Percentiles rank a stretch among this genome's conserved stretches.
Conservation (phyloP, 2,888 invertebrate genomes). For the Eudasyphora cyanicolor region DNA sequence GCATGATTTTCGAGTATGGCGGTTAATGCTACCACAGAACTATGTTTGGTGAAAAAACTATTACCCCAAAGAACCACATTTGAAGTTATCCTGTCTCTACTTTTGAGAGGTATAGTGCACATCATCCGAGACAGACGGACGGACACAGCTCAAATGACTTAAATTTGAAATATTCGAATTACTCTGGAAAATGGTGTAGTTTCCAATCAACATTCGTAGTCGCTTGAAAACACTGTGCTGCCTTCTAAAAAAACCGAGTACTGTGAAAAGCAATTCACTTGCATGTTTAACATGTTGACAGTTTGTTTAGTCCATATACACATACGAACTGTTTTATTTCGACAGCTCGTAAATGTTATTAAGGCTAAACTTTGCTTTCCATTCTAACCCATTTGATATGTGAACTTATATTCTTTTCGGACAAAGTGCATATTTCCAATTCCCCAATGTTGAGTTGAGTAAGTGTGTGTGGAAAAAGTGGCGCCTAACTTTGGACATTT, state of each 20-base stretch:
- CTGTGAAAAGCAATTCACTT: not conserved
- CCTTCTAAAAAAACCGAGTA: no score
- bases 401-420: not conserved
- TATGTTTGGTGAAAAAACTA: no score
- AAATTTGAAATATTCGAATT: no score
- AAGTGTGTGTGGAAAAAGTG: slow-evolving; percentile 40
- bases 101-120: no score
- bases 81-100: no score
- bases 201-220: no score
- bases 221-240: not conserved
- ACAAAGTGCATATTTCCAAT: not conserved
- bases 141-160: no score
- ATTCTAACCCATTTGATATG: not conserved
- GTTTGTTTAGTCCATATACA: not conserved
- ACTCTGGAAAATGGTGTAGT: no score
- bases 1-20: no score
- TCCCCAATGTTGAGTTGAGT: not conserved
- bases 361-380: not conserved
- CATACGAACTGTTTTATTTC: not conserved
- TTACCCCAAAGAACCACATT: no score
- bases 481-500: slow-evolving; percentile 52
- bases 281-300: slow-evolving; percentile 15
- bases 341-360: slow-evolving; percentile 6
- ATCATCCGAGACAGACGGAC: no score
- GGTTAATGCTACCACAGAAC: no score